Evolutionary conservation across 1,140 invertebrate species (phyloP), one percentile per base, ranked within the genome.

Genomic region (Rhopalosiphum padi): DNA sequence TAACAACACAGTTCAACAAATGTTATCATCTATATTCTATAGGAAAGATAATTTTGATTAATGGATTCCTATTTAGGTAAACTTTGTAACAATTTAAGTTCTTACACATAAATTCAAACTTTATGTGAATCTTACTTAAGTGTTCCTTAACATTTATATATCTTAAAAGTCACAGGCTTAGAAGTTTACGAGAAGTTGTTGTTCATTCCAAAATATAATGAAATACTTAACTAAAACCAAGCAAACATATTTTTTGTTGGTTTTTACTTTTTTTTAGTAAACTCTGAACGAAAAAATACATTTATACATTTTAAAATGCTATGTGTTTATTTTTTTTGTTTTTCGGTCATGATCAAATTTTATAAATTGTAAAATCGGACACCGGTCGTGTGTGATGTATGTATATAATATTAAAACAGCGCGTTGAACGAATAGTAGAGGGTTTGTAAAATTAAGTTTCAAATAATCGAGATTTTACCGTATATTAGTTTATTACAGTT

Each of bases 51-150:
- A 89, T 55, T 89, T 53, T 55, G 51, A 55, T 89, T 25, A 89
- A 89, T 55, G 35, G 51, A 37, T 89, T 37, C 53, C 21, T 25
- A 55, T 89, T 89, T 55, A 89, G 51, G 22, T 55, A 89, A 89
- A 89, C 48, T 89, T 89, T 25, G 51, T 48, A 55, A 55, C 35
- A 89, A 53, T 89, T 53, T 89, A 89, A 89, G 35, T 53, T 89
- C 43, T 35, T 55, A 89, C 6, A 41, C n/a, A 89, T 55, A 55
- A 89, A 89, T 89, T 37, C 25, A 55, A 89, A 89, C 88, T 89
- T 89, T 55, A 89, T 55, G 88, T 41, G 88, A 41, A 89, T 89
- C n/a, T 89, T 89, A 37, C 48, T 55, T n/a, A 89, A 89, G n/a
- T 41, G 48, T 89, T 55, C 35, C 48, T 15, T 89, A 55, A 89